These are phyloP conservation scores for Phocides pigmalion DNA, from an alignment of 1,140 invertebrate species.

Conservation along the genomic window DNA sequence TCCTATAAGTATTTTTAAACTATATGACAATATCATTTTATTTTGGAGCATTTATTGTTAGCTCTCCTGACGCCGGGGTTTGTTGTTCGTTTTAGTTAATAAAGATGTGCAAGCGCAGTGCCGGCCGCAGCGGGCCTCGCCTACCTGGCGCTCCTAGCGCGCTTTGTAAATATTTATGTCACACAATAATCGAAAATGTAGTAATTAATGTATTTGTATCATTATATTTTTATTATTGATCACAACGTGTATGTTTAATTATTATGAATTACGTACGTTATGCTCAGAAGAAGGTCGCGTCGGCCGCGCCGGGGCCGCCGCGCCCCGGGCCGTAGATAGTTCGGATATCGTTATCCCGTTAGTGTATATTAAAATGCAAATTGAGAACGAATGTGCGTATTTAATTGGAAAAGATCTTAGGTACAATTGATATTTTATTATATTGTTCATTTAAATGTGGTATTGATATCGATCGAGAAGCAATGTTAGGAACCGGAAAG, in stretches of 20 bases:
- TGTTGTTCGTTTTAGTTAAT: constrained; percentile 74
- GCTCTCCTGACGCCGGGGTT: constrained; percentile 68
- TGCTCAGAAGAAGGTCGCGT: constrained; percentile 46
- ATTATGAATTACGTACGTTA: constrained; percentile 67
- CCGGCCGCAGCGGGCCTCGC: constrained; percentile 37
- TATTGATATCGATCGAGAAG: constrained; percentile 80
- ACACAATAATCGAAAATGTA: constrained; percentile 82
- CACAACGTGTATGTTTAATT: constrained; percentile 80
- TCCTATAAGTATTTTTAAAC: constrained; percentile 61
- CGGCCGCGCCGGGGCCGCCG: constrained; percentile 38
- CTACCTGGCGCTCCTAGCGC: constrained; percentile 61
- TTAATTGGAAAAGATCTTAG: constrained; percentile 81
- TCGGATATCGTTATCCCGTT: constrained; percentile 39
- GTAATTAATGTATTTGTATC: constrained; percentile 82
- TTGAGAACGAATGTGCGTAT: constrained; percentile 75
- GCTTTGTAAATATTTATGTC: constrained; percentile 83
- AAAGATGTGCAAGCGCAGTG: constrained; percentile 62
- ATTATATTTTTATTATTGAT: constrained; percentile 84
- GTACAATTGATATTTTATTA: constrained; percentile 83
- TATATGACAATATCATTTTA: constrained; percentile 68
- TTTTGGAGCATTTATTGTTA: constrained; percentile 74
- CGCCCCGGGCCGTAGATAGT: constrained; percentile 38
- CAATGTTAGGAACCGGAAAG: constrained; percentile 70
- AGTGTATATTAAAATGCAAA: constrained; percentile 73
- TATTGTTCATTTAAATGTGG: constrained; percentile 79